Evolutionary conservation across 2,888 invertebrate genomes (phyloP).

Genomic region (Tetrapedia diversipes): DNA sequence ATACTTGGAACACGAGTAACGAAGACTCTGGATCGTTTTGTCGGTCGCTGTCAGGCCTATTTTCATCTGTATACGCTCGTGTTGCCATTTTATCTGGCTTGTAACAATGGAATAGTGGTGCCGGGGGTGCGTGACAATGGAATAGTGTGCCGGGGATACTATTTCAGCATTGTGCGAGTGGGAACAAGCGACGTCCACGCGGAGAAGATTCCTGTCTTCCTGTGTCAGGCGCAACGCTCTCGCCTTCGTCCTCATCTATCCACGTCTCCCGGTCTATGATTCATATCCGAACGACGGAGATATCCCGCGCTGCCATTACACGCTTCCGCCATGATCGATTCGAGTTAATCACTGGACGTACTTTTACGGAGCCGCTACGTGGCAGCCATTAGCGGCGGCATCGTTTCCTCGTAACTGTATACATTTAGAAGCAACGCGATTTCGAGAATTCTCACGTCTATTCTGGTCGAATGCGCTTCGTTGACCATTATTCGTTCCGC

Average conservation of each 20-base stretch:
- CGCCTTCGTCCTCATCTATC: constrained; percentile 30
- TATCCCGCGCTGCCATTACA: neutral
- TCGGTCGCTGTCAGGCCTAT: constrained; percentile 3
- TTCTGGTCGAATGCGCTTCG: too few species aligned
- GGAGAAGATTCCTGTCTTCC: constrained; percentile 38
- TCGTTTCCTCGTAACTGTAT: too few species aligned
- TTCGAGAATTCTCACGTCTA: too few species aligned
- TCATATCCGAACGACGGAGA: constrained; percentile 5
- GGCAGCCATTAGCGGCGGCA: too few species aligned
- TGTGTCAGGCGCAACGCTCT: constrained; percentile 24
- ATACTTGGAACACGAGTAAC: too few species aligned
- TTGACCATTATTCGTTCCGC: too few species aligned
- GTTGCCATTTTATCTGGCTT: constrained; percentile 26
- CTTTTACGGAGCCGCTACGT: too few species aligned
- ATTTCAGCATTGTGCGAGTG: constrained; percentile 35
- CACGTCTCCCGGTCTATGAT: constrained; percentile 18
- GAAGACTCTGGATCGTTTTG: neutral
- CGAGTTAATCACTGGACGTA: neutral
- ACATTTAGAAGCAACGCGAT: too few species aligned
- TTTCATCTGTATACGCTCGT: neutral
- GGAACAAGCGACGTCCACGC: constrained; percentile 27
- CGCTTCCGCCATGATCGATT: constrained; percentile 1
- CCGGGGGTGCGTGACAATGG: constrained; percentile 23
- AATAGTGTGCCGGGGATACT: constrained; percentile 29
- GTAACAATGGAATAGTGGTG: constrained; percentile 36